Conservation (phyloP, 2,113 vertebrate species). For the Geococcyx californianus region DNA sequence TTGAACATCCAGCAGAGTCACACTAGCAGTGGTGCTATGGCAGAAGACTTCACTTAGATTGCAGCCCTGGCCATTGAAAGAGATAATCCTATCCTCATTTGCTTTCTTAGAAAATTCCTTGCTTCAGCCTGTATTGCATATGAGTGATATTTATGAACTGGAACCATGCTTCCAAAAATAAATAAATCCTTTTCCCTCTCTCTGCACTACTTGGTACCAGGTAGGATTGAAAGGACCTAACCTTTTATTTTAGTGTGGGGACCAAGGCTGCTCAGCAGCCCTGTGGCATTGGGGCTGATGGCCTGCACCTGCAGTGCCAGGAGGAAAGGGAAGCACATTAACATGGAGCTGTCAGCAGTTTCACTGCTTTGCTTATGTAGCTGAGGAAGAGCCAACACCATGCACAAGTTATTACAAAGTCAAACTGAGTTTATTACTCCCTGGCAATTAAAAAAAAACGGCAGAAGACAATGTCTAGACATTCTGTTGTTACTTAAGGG, state of each 20-base stretch:
- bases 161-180: not conserved
- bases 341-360: not conserved
- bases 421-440: conserved; percentile 70
- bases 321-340: not conserved
- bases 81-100: not conserved
- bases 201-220: accelerated
- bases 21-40: accelerated
- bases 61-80: not conserved
- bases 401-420: conserved; percentile 52
- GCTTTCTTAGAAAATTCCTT: not conserved
- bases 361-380: not conserved
- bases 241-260: not conserved
- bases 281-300: accelerated
- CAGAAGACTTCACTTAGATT: not conserved
- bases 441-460: conserved; percentile 62
- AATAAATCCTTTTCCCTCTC: not conserved
- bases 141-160: not conserved
- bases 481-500: conserved; percentile 41
- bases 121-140: not conserved
- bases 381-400: conserved; percentile 41
- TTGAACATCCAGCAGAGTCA: not conserved
- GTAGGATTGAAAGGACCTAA: not conserved
- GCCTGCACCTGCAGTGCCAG: not conserved
- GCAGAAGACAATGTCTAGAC: conserved; percentile 6
- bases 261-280: not conserved